Base-by-base conservation (phyloP, 1,140 invertebrate genomes). In the Drepana arcuata region DNA sequence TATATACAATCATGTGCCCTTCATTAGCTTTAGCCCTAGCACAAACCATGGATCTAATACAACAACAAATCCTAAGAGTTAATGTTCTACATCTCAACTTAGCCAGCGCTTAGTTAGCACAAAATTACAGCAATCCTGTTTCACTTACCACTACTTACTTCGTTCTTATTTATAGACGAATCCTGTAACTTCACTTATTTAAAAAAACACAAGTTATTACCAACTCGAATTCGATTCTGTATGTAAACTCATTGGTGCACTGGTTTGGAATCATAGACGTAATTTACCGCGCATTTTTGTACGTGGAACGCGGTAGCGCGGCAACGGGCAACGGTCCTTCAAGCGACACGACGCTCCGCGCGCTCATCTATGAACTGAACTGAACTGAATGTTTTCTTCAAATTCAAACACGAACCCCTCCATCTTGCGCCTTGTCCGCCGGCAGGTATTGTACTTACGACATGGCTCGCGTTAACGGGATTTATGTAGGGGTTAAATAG, bases 321-420 rank as follows among this genome's bases (percentile, higher is more conserved):
- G 32, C 4, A 7, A 30, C 18, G 27, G 31, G 18, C 33, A 44
- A 43, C 43, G 26, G 35, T 13, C n/a, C n/a, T n/a, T n/a, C n/a
- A 35, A 37, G 18, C 44, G 63, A 63, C 61, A 49, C 53, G 41
- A 37, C 45, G 35, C 36, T 34, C 28, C 35, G 48, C 54, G 44
- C 62, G 65, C 34, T 52, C 38, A 29, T 56, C 54, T 71, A 56
- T 49, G 43, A 41, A n/a, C n/a, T n/a, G n/a, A n/a, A n/a, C n/a
- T n/a, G n/a, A n/a, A 71, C 70, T 71, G 70, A 61, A 42, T 67
- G 48, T 55, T 63, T 56, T 58, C 46, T 53, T 57, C 56, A 5
- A 5, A 4, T 21, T 21, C 9, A 5, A 21, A 21, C 26, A 51
- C 34, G 25, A 37, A 37, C 18, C 47, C 51, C 57, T 39, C 47